Conservation (phyloP, 2,113 vertebrate species). For the Baryphthengus martii region DNA sequence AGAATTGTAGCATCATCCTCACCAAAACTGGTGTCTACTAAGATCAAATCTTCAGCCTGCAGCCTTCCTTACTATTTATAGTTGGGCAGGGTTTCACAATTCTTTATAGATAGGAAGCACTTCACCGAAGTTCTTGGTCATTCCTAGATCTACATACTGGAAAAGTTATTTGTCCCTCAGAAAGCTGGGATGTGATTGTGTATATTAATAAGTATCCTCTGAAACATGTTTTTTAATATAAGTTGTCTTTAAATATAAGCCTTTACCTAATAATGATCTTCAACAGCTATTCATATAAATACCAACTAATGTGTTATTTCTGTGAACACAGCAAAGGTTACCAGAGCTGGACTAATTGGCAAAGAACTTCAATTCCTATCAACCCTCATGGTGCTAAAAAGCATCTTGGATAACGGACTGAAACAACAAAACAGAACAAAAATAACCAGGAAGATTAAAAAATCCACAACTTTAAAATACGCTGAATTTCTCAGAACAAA, state of each 20-base stretch:
- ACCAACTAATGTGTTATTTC: neutral
- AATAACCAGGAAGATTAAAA: neutral
- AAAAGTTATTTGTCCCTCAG: neutral
- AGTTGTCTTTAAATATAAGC: neutral
- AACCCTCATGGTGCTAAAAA: neutral
- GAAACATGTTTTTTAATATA: neutral
- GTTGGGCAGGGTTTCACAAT: neutral
- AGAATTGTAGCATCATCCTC: neutral
- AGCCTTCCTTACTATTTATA: neutral
- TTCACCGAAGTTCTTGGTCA: neutral
- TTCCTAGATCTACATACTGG: neutral
- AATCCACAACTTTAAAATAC: rapidly evolving
- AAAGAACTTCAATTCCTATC: neutral
- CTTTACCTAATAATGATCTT: neutral
- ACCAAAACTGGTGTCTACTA: neutral
- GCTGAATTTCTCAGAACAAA: neutral
- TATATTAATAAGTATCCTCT: neutral
- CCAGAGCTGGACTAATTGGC: neutral
- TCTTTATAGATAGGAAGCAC: neutral
- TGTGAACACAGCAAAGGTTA: neutral
- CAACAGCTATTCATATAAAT: neutral
- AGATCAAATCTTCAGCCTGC: neutral
- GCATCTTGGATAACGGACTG: neutral
- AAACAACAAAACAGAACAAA: neutral
- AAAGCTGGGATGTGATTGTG: neutral